Conservation (phyloP, 2,113 vertebrate species). For the Tylochromis polylepis region DNA sequence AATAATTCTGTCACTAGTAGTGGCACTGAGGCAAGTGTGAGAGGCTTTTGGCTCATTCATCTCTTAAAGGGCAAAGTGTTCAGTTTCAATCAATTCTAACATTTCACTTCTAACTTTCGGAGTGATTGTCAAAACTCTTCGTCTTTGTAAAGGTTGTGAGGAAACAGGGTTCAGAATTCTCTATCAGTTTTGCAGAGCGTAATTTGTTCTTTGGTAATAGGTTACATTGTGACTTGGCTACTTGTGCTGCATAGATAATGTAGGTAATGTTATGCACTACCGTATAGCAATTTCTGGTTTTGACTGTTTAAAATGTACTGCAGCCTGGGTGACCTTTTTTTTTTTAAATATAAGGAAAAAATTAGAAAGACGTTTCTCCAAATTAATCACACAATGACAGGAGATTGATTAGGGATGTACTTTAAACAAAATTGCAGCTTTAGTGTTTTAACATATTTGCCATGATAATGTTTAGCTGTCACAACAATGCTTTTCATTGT, state of each 20-base stretch:
- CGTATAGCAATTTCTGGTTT: neutral
- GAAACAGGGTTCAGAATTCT: neutral
- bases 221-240: neutral
- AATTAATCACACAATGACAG: neutral
- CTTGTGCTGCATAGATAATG: neutral
- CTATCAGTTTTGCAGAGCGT: neutral
- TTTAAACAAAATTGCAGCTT: neutral
- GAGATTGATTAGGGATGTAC: neutral
- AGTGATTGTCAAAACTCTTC: slow-evolving; percentile 4
- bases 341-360: neutral
- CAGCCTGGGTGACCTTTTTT: neutral
- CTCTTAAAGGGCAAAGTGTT: slow-evolving; percentile 44
- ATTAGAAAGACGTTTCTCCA: neutral
- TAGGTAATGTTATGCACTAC: neutral
- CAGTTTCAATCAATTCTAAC: slow-evolving; percentile 37
- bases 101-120: slow-evolving; percentile 34
- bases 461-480: neutral
- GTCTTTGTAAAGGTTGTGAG: neutral
- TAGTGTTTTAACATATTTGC: neutral
- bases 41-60: slow-evolving; percentile 1
- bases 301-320: neutral
- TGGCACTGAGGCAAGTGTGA: neutral
- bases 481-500: neutral
- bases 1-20: neutral
- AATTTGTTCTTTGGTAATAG: neutral